phyloP scores from a whole-genome alignment of 2,888 invertebrate species.

The Nemoura dubitans region DNA sequence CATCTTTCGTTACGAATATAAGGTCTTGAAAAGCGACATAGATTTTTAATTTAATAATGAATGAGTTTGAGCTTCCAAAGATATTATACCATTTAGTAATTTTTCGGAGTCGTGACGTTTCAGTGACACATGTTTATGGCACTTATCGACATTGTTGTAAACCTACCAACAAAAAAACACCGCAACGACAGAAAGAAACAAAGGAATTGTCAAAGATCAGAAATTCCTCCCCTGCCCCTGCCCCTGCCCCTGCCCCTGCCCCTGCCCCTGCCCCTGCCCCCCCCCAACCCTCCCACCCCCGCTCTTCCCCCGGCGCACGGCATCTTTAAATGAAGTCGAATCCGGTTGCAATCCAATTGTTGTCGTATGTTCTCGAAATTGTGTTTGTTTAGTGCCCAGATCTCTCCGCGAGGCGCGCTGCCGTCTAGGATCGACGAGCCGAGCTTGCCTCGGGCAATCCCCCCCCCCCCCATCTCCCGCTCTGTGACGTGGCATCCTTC shows the following conservation, averaged over 20 bases:
- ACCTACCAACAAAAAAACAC: no score
- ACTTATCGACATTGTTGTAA: no score
- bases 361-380: slow-evolving; percentile 9
- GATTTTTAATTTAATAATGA: no score
- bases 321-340: neutral
- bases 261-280: neutral
- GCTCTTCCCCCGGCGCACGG: neutral
- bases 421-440: neutral
- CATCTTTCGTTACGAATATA: no score
- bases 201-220: neutral
- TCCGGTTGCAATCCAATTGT: slow-evolving; percentile 25
- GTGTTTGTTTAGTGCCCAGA: neutral
- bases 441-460: slow-evolving; percentile 44
- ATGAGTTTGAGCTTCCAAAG: no score
- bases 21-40: no score
- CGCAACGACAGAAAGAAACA: neutral
- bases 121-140: no score
- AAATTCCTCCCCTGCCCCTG: neutral
- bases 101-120: no score
- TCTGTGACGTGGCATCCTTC: slow-evolving; percentile 44
- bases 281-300: neutral
- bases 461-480: slow-evolving; percentile 37
- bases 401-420: neutral
- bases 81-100: no score
- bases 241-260: neutral